Evolutionary conservation across 1,140 invertebrate genomes (phyloP).

Genomic region (Proales similis): DNA sequence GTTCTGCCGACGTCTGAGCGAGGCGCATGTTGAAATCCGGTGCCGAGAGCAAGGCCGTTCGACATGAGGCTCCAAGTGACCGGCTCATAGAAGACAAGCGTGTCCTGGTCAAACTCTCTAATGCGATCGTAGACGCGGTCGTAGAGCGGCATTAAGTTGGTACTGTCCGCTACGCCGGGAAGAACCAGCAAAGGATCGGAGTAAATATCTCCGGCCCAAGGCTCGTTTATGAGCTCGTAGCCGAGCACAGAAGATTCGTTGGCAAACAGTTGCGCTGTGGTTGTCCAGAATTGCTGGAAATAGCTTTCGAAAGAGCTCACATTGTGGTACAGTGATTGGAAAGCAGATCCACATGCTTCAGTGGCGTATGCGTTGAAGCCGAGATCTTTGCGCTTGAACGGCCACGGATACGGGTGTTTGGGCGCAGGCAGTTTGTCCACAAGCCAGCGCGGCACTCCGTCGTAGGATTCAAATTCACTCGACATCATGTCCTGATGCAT

Average conservation of each 20-base stretch:
- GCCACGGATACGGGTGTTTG: conserved; percentile 41
- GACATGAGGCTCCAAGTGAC: conserved; percentile 35
- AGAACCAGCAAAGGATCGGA: conserved; percentile 28
- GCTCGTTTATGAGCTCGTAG: conserved; percentile 45
- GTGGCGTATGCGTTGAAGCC: conserved; percentile 41
- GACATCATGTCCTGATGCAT: conserved; percentile 43
- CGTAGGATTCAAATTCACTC: conserved; percentile 39
- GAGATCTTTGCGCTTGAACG: conserved; percentile 37
- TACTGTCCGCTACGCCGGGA: conserved; percentile 23
- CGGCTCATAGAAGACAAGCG: conserved; percentile 38
- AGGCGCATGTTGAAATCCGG: conserved; percentile 36
- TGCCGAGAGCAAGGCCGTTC: conserved; percentile 11
- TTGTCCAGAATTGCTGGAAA: conserved; percentile 41
- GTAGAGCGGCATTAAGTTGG: conserved; percentile 36
- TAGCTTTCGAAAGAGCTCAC: conserved; percentile 28
- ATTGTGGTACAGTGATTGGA: conserved; percentile 43
- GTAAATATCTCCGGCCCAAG: conserved; percentile 39
- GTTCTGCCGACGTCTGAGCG: not conserved
- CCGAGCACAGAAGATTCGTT: conserved; percentile 40
- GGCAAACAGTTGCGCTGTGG: conserved; percentile 39
- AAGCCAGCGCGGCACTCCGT: conserved; percentile 43
- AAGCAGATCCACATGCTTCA: conserved; percentile 40
- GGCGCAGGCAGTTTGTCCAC: conserved; percentile 39
- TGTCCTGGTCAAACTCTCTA: conserved; percentile 27
- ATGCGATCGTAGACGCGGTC: conserved; percentile 23